A percentile compares a stretch with the other conserved stretches of the same genome.
These are phyloP conservation scores for Oreochromis spilurus DNA, from an alignment of 2,113 vertebrate genomes.

Conservation along the genomic window DNA sequence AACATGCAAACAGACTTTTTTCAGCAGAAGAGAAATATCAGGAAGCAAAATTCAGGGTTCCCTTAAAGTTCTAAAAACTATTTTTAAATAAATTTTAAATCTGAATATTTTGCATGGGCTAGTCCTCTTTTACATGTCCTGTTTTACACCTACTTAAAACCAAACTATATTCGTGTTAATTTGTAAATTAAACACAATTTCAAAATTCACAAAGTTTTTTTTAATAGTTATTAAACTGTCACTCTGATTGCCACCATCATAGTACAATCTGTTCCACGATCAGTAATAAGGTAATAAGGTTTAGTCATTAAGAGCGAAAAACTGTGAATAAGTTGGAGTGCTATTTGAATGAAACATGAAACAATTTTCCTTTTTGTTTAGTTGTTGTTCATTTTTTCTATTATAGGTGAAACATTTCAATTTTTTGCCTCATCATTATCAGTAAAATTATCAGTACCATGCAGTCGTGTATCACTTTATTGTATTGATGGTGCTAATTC, in stretches of 20 bases:
- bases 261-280: neutral
- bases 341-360: neutral
- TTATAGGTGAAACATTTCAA: neutral
- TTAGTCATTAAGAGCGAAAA: neutral
- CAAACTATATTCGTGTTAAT: neutral
- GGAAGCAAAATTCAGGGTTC: neutral
- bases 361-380: neutral
- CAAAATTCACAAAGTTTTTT: neutral
- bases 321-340: neutral
- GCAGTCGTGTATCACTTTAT: fast-evolving
- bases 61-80: neutral
- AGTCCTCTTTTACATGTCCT: neutral
- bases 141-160: neutral
- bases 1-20: neutral
- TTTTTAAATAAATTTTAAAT: neutral
- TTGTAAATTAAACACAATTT: neutral
- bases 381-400: neutral
- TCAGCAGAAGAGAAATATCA: constrained; percentile 8
- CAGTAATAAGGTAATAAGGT: neutral
- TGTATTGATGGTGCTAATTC: neutral
- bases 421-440: neutral
- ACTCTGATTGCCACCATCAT: neutral
- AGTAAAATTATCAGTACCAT: neutral
- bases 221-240: neutral
- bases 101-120: neutral